Conservation (phyloP, 2,888 invertebrate species). For the Sesia apiformis region DNA sequence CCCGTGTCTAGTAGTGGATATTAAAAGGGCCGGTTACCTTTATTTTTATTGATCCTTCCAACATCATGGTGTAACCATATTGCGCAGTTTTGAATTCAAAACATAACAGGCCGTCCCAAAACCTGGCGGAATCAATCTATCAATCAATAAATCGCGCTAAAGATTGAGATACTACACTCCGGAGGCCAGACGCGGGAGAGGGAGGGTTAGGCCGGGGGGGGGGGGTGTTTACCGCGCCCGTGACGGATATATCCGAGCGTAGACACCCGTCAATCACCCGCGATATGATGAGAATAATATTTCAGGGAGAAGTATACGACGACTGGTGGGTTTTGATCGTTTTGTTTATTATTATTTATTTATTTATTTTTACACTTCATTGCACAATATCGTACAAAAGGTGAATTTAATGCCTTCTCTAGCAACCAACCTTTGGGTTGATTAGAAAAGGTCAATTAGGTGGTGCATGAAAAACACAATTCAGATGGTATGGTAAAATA, state of each 20-base stretch:
- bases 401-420: too few species aligned
- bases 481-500: too few species aligned
- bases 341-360: too few species aligned
- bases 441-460: too few species aligned
- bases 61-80: not conserved
- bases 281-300: constrained; percentile 70
- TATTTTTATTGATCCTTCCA: not conserved
- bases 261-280: constrained; percentile 68
- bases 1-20: too few species aligned
- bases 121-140: constrained; percentile 52
- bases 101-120: not conserved
- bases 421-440: too few species aligned
- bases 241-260: constrained; percentile 69
- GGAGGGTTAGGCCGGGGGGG: constrained; percentile 13
- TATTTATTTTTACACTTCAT: too few species aligned
- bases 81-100: not conserved
- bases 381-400: too few species aligned
- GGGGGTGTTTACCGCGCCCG: constrained; percentile 51
- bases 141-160: constrained; percentile 69
- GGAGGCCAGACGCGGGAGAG: constrained; percentile 20
- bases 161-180: constrained; percentile 69
- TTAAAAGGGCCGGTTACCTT: too few species aligned
- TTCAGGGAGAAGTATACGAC: constrained; percentile 33
- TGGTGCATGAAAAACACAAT: too few species aligned
- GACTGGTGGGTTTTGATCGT: constrained; percentile 30